Evolutionary conservation across 2,113 vertebrate species (phyloP).

Genomic region (Paradoxurus hermaphroditus): DNA sequence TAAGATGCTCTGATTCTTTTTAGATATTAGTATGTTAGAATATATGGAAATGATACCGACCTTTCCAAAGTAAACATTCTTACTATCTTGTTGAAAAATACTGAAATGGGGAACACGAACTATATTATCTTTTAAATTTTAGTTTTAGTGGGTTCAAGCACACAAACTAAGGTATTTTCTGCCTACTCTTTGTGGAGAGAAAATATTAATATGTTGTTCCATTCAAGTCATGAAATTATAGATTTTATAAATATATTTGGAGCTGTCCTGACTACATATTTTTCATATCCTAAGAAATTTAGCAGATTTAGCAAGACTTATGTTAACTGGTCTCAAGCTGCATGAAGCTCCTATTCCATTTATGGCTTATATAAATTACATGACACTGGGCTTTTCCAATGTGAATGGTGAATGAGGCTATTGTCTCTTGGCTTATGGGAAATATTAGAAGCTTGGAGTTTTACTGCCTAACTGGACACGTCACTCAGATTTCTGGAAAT

Average conservation of each 20-base stretch:
- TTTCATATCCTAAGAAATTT: conserved; percentile 44
- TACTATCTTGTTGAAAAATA: conserved; percentile 58
- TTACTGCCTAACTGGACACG: conserved; percentile 66
- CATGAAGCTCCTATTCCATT: conserved; percentile 79
- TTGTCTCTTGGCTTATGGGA: conserved; percentile 82
- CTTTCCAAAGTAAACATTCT: conserved; percentile 61
- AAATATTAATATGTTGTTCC: not conserved
- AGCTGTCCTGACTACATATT: conserved; percentile 42
- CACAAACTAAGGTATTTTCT: conserved; percentile 33
- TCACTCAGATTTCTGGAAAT: conserved; percentile 70
- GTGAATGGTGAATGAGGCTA: conserved; percentile 85
- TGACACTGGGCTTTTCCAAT: conserved; percentile 80
- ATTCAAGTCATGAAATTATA: conserved; percentile 8
- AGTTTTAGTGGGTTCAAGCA: not conserved
- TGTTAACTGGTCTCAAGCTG: conserved; percentile 63
- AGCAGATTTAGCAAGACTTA: conserved; percentile 60
- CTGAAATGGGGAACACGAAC: conserved; percentile 43
- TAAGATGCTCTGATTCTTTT: conserved; percentile 46
- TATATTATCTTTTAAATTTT: conserved; percentile 52
- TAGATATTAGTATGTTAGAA: conserved; percentile 57
- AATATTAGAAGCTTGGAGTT: conserved; percentile 75
- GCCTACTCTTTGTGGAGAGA: not conserved
- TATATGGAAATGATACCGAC: conserved; percentile 50
- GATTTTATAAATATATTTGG: conserved; percentile 31
- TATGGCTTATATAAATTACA: conserved; percentile 85